phyloP scores from a whole-genome alignment of 1,140 invertebrate genomes.

The Aphaenogaster rudis region DNA sequence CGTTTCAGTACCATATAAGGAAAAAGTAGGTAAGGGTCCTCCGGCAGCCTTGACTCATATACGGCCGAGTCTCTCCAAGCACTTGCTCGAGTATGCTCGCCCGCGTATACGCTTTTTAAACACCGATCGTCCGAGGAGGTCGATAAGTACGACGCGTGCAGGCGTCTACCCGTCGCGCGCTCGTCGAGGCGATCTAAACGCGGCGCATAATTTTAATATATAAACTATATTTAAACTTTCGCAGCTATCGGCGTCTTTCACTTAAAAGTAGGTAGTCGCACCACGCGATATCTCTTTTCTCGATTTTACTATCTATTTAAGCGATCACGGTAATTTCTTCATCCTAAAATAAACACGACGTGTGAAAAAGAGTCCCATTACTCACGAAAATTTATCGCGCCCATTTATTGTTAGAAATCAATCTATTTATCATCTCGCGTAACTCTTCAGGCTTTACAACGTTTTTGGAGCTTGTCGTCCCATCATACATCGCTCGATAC shows the following conservation, averaged over 20 bases:
- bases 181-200: constrained; percentile 16
- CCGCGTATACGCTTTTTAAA: constrained; percentile 64
- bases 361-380: neutral
- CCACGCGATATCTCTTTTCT: neutral
- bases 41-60: constrained; percentile 80
- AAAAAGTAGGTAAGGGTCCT: constrained; percentile 84
- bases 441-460: neutral
- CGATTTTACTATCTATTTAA: neutral
- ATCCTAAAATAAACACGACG: neutral
- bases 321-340: neutral
- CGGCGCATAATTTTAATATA: constrained; percentile 22
- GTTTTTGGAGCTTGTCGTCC: constrained; percentile 30
- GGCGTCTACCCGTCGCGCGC: constrained; percentile 12
- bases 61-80: constrained; percentile 56
- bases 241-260: constrained; percentile 7
- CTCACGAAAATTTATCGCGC: neutral
- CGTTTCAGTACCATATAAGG: constrained; percentile 80
- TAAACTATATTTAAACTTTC: constrained; percentile 36
- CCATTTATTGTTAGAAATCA: neutral
- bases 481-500: neutral
- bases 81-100: constrained; percentile 57
- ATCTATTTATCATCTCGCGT: neutral
- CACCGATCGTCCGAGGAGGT: constrained; percentile 55
- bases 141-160: constrained; percentile 54
- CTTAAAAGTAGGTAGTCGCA: constrained; percentile 1